Percentiles rank a stretch among this genome's conserved stretches.
These are phyloP conservation scores for Tuberolachnus salignus DNA, from an alignment of 2,888 invertebrate genomes.

Conservation along the genomic window DNA sequence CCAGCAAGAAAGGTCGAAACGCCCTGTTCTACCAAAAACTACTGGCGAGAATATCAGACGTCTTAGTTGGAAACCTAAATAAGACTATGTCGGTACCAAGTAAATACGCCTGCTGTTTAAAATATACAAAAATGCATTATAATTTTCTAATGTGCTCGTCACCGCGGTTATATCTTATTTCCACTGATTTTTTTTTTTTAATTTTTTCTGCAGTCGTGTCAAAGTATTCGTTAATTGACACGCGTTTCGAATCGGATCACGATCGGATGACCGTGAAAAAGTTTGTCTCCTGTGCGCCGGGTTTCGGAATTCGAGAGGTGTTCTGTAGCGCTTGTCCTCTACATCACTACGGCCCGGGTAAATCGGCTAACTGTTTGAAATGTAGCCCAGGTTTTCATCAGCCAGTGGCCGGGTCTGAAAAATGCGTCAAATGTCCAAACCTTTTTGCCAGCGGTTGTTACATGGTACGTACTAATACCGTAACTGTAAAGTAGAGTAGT, in stretches of 20 bases:
- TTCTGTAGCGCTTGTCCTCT: slow-evolving; percentile 38
- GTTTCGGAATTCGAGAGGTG: slow-evolving; percentile 40
- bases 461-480: background rate
- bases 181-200: no score
- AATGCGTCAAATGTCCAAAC: slow-evolving; percentile 24
- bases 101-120: background rate
- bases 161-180: no score
- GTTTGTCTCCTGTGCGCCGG: background rate
- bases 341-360: slow-evolving; percentile 19
- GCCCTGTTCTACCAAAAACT: slow-evolving; percentile 14
- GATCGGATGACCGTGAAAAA: background rate
- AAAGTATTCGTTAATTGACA: slow-evolving; percentile 5
- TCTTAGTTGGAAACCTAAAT: slow-evolving; percentile 23
- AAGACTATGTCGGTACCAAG: slow-evolving; percentile 14
- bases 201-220: slow-evolving; percentile 11
- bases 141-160: no score
- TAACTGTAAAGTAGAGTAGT: no score
- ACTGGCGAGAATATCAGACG: slow-evolving; percentile 7
- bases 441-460: slow-evolving; percentile 27
- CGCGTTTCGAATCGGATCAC: background rate
- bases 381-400: slow-evolving; percentile 39
- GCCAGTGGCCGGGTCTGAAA: slow-evolving; percentile 16
- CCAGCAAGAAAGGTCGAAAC: slow-evolving; percentile 4
- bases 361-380: background rate
- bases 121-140: no score